Evolutionary conservation across 2,888 invertebrate species (phyloP).

Genomic region (Zaprionus lineosus): DNA sequence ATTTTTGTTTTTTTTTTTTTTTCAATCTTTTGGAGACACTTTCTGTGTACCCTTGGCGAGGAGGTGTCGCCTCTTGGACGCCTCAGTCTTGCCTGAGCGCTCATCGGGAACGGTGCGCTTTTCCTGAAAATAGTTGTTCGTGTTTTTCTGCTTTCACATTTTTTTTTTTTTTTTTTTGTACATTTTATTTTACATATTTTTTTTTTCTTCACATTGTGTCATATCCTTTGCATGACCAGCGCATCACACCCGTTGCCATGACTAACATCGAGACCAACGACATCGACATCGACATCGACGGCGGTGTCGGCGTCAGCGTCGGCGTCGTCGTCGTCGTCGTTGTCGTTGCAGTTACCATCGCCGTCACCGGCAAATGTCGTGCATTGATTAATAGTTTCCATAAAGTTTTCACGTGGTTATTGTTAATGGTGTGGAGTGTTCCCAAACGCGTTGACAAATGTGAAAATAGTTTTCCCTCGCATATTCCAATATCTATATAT

Average conservation of each 20-base stretch:
- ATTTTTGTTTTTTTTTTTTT: no score
- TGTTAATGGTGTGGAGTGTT: constrained; percentile 17
- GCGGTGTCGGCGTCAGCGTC: no score
- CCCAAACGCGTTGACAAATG: constrained; percentile 22
- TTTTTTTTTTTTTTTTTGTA: not conserved
- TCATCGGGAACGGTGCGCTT: constrained; percentile 68
- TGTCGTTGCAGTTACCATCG: no score
- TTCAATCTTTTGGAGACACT: constrained; percentile 64
- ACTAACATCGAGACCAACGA: no score
- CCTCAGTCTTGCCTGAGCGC: constrained; percentile 63
- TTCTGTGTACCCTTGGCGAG: constrained; percentile 56
- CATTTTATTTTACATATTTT: not conserved
- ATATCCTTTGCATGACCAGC: not conserved
- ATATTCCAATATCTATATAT: constrained; percentile 9
- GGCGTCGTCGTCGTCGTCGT: not conserved
- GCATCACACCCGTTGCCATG: no score
- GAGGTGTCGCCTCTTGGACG: constrained; percentile 18
- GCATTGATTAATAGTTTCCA: constrained; percentile 24
- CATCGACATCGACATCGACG: no score
- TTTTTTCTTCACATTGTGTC: not conserved
- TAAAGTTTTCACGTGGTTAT: constrained; percentile 8
- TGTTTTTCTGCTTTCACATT: constrained; percentile 2
- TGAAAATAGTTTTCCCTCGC: constrained; percentile 20
- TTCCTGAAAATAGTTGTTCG: constrained; percentile 5
- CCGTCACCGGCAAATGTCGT: no score